A percentile compares a stretch with the other conserved stretches of the same genome.
Evolutionary conservation across 2,888 invertebrate genomes (phyloP).

Genomic region (Conistra vaccinii): DNA sequence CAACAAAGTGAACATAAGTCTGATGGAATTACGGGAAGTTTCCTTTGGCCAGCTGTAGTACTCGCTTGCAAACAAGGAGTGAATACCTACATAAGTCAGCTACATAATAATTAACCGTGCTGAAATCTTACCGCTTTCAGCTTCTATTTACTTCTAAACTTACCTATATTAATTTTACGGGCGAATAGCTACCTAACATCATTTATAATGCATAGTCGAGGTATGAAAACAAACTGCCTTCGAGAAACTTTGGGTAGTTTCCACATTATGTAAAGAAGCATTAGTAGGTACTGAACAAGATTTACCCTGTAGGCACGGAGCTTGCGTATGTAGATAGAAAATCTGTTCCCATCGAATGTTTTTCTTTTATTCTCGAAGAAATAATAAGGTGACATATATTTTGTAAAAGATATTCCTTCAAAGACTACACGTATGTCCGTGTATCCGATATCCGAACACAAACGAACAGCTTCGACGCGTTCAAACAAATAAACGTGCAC

Average conservation of each 20-base stretch:
- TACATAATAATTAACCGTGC: conserved; percentile 3
- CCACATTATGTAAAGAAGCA: conserved; percentile 22
- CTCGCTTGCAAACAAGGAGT: background rate
- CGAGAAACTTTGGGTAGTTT: conserved; percentile 38
- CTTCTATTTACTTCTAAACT: conserved; percentile 24
- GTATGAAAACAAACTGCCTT: conserved; percentile 42
- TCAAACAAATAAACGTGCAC: conserved; percentile 53
- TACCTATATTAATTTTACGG: conserved; percentile 23
- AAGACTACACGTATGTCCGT: conserved; percentile 26
- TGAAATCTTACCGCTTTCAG: conserved; percentile 28
- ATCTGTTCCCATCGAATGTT: conserved; percentile 11
- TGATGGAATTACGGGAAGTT: conserved; percentile 16
- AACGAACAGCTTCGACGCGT: conserved; percentile 36
- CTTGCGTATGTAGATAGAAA: conserved; percentile 9
- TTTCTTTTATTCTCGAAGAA: conserved; percentile 42
- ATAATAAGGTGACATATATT: conserved; percentile 45
- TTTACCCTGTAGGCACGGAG: conserved; percentile 5
- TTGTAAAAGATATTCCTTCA: conserved; percentile 37
- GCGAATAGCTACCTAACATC: conserved; percentile 12
- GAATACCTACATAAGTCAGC: background rate
- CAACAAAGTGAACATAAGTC: conserved; percentile 42
- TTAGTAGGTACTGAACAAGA: conserved; percentile 36
- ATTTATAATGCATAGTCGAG: conserved; percentile 41
- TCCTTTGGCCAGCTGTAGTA: conserved; percentile 3
- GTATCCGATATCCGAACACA: conserved; percentile 50